A percentile compares a stretch with the other conserved stretches of the same genome.
These are phyloP conservation scores for Phrixothrix hirtus DNA, from an alignment of 2,888 invertebrate genomes.

Conservation along the genomic window DNA sequence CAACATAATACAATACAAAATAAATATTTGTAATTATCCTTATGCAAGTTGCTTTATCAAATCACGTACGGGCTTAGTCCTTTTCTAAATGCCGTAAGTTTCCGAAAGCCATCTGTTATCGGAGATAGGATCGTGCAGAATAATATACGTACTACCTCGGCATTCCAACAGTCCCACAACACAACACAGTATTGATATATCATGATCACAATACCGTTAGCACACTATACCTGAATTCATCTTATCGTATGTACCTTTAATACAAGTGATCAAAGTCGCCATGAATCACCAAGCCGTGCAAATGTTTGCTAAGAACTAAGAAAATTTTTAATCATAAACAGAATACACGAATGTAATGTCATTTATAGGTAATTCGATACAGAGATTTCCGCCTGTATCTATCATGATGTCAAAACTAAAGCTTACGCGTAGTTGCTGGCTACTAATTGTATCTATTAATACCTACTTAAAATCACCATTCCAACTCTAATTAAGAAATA, in stretches of 20 bases:
- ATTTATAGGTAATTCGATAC: slow-evolving; percentile 28
- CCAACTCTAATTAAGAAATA: too few relatives aligned
- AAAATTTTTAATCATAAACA: slow-evolving; percentile 39
- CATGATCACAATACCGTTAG: slow-evolving; percentile 46
- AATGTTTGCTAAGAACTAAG: slow-evolving; percentile 38
- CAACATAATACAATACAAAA: slow-evolving; percentile 9
- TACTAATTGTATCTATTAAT: too few relatives aligned
- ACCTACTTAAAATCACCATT: too few relatives aligned
- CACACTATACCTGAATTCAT: slow-evolving; percentile 43
- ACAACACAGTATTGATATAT: slow-evolving; percentile 43
- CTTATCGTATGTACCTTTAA: slow-evolving; percentile 37
- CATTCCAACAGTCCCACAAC: slow-evolving; percentile 40
- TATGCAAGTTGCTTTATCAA: slow-evolving; percentile 24
- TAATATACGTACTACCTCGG: slow-evolving; percentile 41
- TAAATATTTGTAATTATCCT: slow-evolving; percentile 26
- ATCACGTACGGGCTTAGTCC: slow-evolving; percentile 32
- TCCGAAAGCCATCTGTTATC: slow-evolving; percentile 48
- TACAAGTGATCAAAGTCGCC: slow-evolving; percentile 36
- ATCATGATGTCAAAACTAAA: slow-evolving; percentile 26
- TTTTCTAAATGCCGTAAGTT: slow-evolving; percentile 39
- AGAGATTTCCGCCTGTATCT: slow-evolving; percentile 34
- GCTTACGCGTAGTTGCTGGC: slow-evolving; percentile 9
- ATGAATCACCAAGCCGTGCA: slow-evolving; percentile 41
- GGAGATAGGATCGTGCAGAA: slow-evolving; percentile 45
- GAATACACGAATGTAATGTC: slow-evolving; percentile 38